A percentile compares a stretch with the other conserved stretches of the same genome.
These are phyloP conservation scores for Herpetotheres cachinnans DNA, from an alignment of 2,113 vertebrate genomes.

Conservation along the genomic window DNA sequence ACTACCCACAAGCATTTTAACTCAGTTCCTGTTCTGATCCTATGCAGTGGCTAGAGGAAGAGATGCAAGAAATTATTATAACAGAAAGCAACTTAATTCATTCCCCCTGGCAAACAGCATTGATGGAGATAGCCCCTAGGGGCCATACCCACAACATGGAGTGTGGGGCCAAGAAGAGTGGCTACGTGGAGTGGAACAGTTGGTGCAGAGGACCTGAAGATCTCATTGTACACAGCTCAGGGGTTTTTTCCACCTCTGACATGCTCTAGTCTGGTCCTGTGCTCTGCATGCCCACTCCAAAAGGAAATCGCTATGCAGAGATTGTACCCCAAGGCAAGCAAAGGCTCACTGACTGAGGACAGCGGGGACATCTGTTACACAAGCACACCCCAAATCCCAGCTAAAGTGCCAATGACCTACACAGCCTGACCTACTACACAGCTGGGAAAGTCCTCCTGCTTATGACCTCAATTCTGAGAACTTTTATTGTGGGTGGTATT, in stretches of 20 bases:
- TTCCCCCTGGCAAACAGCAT: background rate
- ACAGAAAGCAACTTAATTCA: background rate
- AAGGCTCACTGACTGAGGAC: background rate
- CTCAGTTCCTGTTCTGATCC: background rate
- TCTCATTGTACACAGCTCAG: background rate
- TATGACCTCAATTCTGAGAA: background rate
- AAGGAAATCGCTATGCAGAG: background rate
- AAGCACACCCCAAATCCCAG: background rate
- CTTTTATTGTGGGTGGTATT: background rate
- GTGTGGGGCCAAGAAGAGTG: background rate
- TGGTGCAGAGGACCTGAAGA: background rate
- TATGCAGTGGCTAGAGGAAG: background rate
- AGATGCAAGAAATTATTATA: background rate
- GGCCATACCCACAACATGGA: background rate
- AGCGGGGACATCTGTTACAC: background rate
- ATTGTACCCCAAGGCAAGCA: background rate
- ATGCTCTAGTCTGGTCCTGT: background rate
- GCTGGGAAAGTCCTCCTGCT: background rate
- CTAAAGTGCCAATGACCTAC: background rate
- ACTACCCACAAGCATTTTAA: background rate
- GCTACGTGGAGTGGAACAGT: background rate
- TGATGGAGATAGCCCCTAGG: background rate
- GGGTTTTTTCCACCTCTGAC: background rate
- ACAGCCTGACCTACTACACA: background rate
- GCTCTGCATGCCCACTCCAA: background rate